These are phyloP conservation scores for Andrena cerasifolii DNA, from an alignment of 1,140 invertebrate species.

Conservation along the genomic window DNA sequence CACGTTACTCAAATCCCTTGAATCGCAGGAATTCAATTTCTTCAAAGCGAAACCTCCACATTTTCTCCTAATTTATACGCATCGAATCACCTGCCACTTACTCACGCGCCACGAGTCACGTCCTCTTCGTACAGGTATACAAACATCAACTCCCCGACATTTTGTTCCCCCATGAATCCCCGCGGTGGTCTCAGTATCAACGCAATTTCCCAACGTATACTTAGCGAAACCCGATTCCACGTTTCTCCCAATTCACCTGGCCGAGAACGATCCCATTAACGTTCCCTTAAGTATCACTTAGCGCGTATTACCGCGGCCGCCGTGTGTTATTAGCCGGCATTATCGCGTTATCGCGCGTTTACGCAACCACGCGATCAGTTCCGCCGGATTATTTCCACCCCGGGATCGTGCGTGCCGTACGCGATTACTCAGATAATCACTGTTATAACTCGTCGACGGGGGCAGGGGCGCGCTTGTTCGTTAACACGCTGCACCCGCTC, in stretches of 20 bases:
- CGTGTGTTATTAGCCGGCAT: slow-evolving; percentile 23
- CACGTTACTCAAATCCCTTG: too few relatives aligned
- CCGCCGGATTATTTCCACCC: slow-evolving; percentile 15
- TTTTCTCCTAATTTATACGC: too few relatives aligned
- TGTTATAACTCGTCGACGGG: slow-evolving; percentile 51
- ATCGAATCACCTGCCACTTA: too few relatives aligned
- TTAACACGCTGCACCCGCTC: slow-evolving; percentile 21
- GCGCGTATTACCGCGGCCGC: not conserved
- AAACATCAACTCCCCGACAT: not conserved
- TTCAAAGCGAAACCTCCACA: too few relatives aligned
- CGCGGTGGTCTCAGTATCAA: not conserved
- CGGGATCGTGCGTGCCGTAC: slow-evolving; percentile 18
- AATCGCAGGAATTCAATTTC: too few relatives aligned
- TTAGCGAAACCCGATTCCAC: not conserved
- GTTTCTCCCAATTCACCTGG: not conserved
- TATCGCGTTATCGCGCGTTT: slow-evolving; percentile 48
- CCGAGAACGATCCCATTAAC: not conserved
- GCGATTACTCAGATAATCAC: slow-evolving; percentile 54
- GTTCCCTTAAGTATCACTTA: slow-evolving; percentile 39
- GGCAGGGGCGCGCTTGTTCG: slow-evolving; percentile 30
- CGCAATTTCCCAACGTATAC: slow-evolving; percentile 9
- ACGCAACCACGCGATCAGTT: slow-evolving; percentile 19
- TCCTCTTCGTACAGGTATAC: too few relatives aligned
- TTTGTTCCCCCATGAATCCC: not conserved
- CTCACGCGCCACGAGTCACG: too few relatives aligned